These are phyloP conservation scores for Drosophila lacertosa DNA, from an alignment of 1,140 invertebrate genomes.

Conservation along the genomic window DNA sequence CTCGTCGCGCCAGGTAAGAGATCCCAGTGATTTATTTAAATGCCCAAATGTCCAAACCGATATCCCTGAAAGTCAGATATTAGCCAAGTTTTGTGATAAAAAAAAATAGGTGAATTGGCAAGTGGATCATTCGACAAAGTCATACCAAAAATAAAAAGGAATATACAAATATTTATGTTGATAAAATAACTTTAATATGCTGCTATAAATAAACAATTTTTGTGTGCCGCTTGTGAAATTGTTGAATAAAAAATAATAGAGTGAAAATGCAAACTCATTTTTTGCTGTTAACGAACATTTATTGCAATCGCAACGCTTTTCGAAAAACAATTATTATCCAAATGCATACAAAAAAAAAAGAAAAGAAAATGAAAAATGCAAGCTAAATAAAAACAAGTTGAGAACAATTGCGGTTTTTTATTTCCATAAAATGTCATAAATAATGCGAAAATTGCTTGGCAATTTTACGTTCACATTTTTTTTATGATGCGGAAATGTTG, in stretches of 20 bases:
- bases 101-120: slow-evolving; percentile 14
- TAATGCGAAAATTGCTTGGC: slow-evolving; percentile 53
- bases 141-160: not conserved
- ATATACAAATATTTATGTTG: slow-evolving; percentile 1
- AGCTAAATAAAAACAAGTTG: slow-evolving; percentile 41
- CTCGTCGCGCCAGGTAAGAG: slow-evolving; percentile 67
- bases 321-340: not conserved
- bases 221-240: slow-evolving; percentile 7
- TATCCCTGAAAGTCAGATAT: slow-evolving; percentile 20
- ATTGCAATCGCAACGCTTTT: slow-evolving; percentile 8
- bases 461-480: slow-evolving; percentile 37
- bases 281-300: slow-evolving; percentile 12
- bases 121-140: not conserved
- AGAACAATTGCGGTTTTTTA: slow-evolving; percentile 33
- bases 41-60: not conserved
- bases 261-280: slow-evolving; percentile 12
- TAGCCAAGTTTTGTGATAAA: slow-evolving; percentile 66
- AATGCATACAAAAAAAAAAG: not conserved
- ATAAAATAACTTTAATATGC: slow-evolving; percentile 14
- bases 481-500: slow-evolving; percentile 63
- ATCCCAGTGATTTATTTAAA: not conserved
- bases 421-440: slow-evolving; percentile 55
- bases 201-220: slow-evolving; percentile 10
- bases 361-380: slow-evolving; percentile 21
- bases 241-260: not conserved